Evolutionary conservation across 2,888 invertebrate species (phyloP).

Genomic region (Agrotis segetum): DNA sequence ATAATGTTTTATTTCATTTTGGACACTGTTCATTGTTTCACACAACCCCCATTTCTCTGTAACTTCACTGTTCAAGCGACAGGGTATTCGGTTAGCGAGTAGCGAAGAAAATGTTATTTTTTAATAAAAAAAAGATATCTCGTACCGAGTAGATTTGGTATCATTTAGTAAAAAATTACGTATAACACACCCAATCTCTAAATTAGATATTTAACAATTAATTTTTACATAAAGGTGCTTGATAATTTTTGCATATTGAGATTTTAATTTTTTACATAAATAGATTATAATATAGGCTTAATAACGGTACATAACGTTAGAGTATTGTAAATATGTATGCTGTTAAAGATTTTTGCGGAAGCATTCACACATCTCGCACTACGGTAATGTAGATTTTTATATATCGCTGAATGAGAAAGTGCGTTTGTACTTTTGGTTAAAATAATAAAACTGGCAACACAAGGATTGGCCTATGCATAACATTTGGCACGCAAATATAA

Average conservation of each 20-base stretch:
- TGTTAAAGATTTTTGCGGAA: conserved; percentile 65
- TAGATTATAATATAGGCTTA: conserved; percentile 63
- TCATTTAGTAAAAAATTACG: conserved; percentile 41
- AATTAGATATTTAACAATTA: conserved; percentile 59
- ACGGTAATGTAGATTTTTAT: conserved; percentile 59
- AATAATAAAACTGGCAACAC: conserved; percentile 27
- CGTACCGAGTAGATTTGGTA: conserved; percentile 51
- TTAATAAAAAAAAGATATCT: conserved; percentile 41
- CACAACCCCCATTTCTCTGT: conserved; percentile 38
- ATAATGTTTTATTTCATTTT: neutral
- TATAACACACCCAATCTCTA: conserved; percentile 49
- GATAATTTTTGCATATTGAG: conserved; percentile 71
- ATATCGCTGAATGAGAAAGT: conserved; percentile 52
- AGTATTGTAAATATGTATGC: conserved; percentile 65
- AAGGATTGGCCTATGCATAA: conserved; percentile 20
- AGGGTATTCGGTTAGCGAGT: conserved; percentile 77
- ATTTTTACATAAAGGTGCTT: conserved; percentile 76
- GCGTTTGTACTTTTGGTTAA: conserved; percentile 52
- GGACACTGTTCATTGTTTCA: conserved; percentile 4
- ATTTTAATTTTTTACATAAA: conserved; percentile 74
- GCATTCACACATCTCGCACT: conserved; percentile 55
- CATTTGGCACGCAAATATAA: conserved; percentile 26
- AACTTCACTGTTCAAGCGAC: conserved; percentile 69
- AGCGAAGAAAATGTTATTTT: conserved; percentile 63
- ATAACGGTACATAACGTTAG: conserved; percentile 56